Evolutionary conservation across 1,140 invertebrate species (phyloP).

Genomic region (Glossosoma conforme): DNA sequence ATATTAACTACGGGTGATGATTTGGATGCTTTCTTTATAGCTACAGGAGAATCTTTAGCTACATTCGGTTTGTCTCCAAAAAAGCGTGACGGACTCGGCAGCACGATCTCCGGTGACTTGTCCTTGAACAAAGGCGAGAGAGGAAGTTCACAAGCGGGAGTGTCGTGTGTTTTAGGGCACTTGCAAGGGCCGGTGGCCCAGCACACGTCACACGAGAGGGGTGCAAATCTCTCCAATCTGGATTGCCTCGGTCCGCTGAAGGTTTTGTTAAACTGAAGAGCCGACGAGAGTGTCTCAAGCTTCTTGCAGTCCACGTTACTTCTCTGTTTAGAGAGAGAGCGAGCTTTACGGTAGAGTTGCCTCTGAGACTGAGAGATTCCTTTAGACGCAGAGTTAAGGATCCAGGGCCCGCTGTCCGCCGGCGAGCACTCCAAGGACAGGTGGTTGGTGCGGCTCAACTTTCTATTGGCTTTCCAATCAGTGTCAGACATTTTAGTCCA

Average conservation of each 20-base stretch:
- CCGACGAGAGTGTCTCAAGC: conserved; percentile 10
- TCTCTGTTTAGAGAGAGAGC: conserved; percentile 25
- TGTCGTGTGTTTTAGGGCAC: conserved; percentile 19
- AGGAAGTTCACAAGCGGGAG: conserved; percentile 14
- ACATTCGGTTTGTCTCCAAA: conserved; percentile 5
- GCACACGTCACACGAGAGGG: conserved; percentile 18
- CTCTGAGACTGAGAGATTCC: conserved; percentile 23
- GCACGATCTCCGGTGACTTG: conserved; percentile 9
- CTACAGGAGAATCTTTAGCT: conserved; percentile 18
- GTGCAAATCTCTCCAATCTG: conserved; percentile 18
- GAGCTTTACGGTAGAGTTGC: conserved; percentile 21
- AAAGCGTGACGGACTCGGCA: conserved; percentile 21
- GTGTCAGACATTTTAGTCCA: conserved; percentile 38
- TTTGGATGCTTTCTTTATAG: conserved; percentile 8
- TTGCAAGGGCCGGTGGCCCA: conserved; percentile 24
- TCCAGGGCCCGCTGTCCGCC: conserved; percentile 24
- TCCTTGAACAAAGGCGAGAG: conserved; percentile 9
- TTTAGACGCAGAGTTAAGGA: conserved; percentile 18
- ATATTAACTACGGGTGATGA: conserved; percentile 8
- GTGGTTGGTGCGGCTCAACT: conserved; percentile 12
- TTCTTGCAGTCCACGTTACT: conserved; percentile 14
- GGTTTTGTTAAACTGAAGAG: conserved; percentile 14
- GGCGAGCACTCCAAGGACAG: conserved; percentile 23
- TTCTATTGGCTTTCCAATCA: conserved; percentile 16
- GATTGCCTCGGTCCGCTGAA: conserved; percentile 3